Base-by-base conservation (phyloP, 1,140 invertebrate species). In the Drosophila watanabei region DNA sequence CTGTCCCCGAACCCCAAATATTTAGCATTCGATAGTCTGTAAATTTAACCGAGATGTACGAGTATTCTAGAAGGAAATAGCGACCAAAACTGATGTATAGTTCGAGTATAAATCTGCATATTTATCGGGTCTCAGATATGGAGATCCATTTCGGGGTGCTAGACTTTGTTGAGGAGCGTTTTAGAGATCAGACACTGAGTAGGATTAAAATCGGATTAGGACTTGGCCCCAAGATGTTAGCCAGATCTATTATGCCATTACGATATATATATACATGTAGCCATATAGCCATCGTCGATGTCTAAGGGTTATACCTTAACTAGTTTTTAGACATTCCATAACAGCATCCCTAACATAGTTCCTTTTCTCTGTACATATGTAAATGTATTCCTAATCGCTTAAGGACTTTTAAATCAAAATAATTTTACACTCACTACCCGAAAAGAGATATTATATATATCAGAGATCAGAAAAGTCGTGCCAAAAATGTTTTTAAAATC, bases 31-130 rank as follows among this genome's bases (percentile, higher is more conserved):
- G 45, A 57, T 75, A 89, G 69, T 79, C 59, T 65, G 63, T 70
- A 68, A 49, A 66, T 72, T 62, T 37, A 28, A 24, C 18, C 32
- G 24, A 24, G 28, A 33, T 6, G 49, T 52, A 9, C n/a, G 37
- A 41, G 48, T 58, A 75, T 58, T 70, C 48, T 61, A 51, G 39
- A 51, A 51, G 48, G 57, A 58, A 37, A 76, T 76, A 84, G 81
- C 65, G 85, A 88, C 85, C 85, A 88, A 87, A 69, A 81, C 70
- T 81, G 71, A 82, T 88, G 81, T 89, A 89, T 65, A 84, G 70
- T 72, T 81, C 58, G 63, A 39, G 57, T 43, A 81, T 62, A 39
- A 43, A 61, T 54, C 46, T 49, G 59, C 46, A 58, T 39, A 62
- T 63, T 24, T 10, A 41, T 59, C 41, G 54, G 58, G 18, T 69